phyloP scores from a whole-genome alignment of 2,797 vertebrate genomes.

The Odontamblyopus lacepedii region DNA sequence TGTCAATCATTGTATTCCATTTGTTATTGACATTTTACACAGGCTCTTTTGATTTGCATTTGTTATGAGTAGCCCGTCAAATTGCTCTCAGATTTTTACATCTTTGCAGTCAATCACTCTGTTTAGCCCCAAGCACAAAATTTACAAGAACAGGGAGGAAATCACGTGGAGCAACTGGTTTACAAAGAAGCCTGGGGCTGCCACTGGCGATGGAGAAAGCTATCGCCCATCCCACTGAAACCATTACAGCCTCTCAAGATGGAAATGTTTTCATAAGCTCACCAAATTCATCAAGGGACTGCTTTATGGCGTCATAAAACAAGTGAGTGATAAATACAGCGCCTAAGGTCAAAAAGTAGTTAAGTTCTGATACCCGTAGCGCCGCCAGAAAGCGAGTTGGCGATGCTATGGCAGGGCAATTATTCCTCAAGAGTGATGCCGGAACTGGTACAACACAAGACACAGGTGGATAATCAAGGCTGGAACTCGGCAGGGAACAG shows the following conservation, averaged over 20 bases:
- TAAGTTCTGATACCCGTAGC: constrained; percentile 48
- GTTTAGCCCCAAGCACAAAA: constrained; percentile 14
- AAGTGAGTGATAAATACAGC: constrained; percentile 67
- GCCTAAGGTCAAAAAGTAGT: constrained; percentile 61
- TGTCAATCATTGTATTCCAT: background rate
- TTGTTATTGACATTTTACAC: constrained; percentile 1
- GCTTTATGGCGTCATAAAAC: constrained; percentile 71
- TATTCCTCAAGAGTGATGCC: constrained; percentile 46
- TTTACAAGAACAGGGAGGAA: constrained; percentile 35
- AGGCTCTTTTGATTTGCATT: background rate
- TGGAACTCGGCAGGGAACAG: constrained; percentile 4
- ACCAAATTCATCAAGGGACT: constrained; percentile 73
- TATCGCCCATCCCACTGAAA: constrained; percentile 59
- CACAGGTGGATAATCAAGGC: constrained; percentile 28
- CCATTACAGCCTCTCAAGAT: constrained; percentile 48
- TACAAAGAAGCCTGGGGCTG: constrained; percentile 45
- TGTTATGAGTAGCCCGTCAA: background rate
- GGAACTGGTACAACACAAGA: constrained; percentile 29
- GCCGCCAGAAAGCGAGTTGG: constrained; percentile 27
- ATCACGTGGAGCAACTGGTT: constrained; percentile 38
- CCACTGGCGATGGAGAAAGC: constrained; percentile 47
- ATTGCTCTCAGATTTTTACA: constrained; percentile 10
- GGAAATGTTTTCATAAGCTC: constrained; percentile 78
- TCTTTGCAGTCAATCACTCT: constrained; percentile 31
- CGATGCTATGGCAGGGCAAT: constrained; percentile 43